Evolutionary conservation across 2,113 vertebrate genomes (phyloP), one percentile per base, ranked within the genome.

Genomic region (Apaloderma vittatum): DNA sequence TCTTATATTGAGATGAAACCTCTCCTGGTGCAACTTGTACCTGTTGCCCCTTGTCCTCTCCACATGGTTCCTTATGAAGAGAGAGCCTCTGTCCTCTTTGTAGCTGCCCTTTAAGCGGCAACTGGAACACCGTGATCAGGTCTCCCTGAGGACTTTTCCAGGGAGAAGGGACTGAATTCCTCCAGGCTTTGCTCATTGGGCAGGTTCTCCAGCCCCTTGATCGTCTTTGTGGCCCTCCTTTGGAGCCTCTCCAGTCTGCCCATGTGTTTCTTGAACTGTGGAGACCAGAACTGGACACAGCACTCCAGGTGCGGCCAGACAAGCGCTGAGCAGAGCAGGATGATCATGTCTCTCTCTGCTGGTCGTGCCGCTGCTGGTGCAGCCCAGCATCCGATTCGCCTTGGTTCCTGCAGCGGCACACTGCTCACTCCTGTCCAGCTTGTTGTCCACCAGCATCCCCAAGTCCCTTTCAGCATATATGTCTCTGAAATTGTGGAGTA

Each of bases 291-390:
- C 40, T 13, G 49, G 23, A 29, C 15, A 16, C 16, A 13, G 23
- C 29, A 34, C 13, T 66, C 24, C 51, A 66, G 23, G 12, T 63
- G 58, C 3, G 2, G 30, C 67, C 4, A 1, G 58, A 49, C 8
- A 43, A 34, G 7, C 5, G 20, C 43, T 48, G 49, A 55, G 20
- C 51, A 13, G 36, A 17, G 24, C 34, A 19, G 43, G 49, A 30
- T 36, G 51, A 4, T 34, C 3, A 5, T 0, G 0, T 45, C 11
- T 63, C 30, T 29, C 19, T 37, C 46, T 54, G 22, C n/a, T n/a
- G 17, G 46, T 34, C 8, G 11, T 8, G n/a, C 2, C n/a, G 37
- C 19, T 48, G 54, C 3, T 1, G 61, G 20, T 75, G n/a, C n/a
- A 46, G n/a, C 37, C 32, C 10, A 9, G 37, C 22, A n/a, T 46